Evolutionary conservation across 1,140 invertebrate species (phyloP).

Genomic region (Oppia nitens): DNA sequence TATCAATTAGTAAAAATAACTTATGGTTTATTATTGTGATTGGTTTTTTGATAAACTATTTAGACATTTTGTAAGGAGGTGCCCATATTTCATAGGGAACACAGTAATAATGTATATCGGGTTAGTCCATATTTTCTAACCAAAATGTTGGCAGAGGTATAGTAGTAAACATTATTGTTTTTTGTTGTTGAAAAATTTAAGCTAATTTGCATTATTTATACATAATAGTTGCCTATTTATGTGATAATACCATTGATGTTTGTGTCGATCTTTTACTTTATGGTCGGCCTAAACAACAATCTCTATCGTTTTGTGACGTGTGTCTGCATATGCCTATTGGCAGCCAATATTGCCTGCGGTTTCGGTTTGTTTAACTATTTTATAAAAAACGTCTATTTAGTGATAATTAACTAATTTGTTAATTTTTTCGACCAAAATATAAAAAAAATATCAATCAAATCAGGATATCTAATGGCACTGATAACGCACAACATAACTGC

Average conservation of each 20-base stretch:
- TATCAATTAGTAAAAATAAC: not conserved
- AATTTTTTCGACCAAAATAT: too few species aligned
- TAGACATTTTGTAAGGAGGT: conserved; percentile 86
- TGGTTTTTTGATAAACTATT: conserved; percentile 22
- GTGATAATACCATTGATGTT: conserved; percentile 65
- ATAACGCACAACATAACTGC: conserved; percentile 57
- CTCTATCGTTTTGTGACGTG: conserved; percentile 25
- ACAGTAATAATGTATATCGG: conserved; percentile 77
- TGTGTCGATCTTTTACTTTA: conserved; percentile 61
- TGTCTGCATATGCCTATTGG: conserved; percentile 25
- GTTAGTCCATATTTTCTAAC: conserved; percentile 81
- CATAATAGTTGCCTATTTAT: conserved; percentile 28
- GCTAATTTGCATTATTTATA: too few species aligned
- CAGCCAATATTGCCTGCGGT: conserved; percentile 30
- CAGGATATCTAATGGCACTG: conserved; percentile 78
- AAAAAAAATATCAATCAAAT: too few species aligned
- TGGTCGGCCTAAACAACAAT: conserved; percentile 28
- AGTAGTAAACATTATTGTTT: conserved; percentile 41
- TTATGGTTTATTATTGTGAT: conserved; percentile 3
- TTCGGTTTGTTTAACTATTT: too few species aligned
- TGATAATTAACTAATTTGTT: too few species aligned
- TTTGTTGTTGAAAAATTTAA: not conserved
- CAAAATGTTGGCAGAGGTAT: conserved; percentile 63
- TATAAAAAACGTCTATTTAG: too few species aligned
- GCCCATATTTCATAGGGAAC: conserved; percentile 76